These are phyloP conservation scores for Battus philenor DNA, from an alignment of 1,140 invertebrate genomes.

Conservation along the genomic window DNA sequence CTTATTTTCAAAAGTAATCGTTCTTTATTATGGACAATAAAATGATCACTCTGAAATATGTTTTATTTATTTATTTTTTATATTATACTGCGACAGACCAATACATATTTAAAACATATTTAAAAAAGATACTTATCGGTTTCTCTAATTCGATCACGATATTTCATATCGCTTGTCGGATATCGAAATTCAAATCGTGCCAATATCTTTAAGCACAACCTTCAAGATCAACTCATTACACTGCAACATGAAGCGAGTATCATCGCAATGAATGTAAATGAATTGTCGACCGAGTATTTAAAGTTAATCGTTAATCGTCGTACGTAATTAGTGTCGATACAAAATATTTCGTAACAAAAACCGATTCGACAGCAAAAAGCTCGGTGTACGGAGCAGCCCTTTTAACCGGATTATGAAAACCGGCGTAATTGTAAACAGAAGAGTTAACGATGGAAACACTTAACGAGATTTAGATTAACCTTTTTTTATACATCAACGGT, in stretches of 20 bases:
- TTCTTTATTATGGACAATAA: too few relatives aligned
- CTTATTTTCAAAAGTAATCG: too few relatives aligned
- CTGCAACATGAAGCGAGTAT: neutral
- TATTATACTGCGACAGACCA: too few relatives aligned
- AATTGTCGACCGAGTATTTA: neutral
- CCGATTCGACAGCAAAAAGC: constrained; percentile 3
- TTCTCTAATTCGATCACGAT: too few relatives aligned
- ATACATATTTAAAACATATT: too few relatives aligned
- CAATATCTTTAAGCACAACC: too few relatives aligned
- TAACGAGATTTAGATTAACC: constrained; percentile 27
- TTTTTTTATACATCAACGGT: constrained; percentile 19
- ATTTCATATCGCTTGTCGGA: too few relatives aligned
- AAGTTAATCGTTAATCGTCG: neutral
- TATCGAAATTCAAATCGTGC: too few relatives aligned
- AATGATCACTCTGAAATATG: too few relatives aligned
- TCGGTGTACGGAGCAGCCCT: constrained; percentile 7
- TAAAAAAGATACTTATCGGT: too few relatives aligned
- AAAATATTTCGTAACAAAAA: constrained; percentile 2
- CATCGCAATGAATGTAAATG: neutral
- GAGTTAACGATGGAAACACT: constrained; percentile 25
- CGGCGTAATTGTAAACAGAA: constrained; percentile 22
- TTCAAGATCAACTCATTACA: too few relatives aligned
- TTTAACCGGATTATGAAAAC: constrained; percentile 16
- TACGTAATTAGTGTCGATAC: constrained; percentile 1
- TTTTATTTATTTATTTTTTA: too few relatives aligned